Percentiles rank a stretch among this genome's conserved stretches.
Conservation (phyloP, 1,140 invertebrate species). For the Heliconius melpomene region DNA sequence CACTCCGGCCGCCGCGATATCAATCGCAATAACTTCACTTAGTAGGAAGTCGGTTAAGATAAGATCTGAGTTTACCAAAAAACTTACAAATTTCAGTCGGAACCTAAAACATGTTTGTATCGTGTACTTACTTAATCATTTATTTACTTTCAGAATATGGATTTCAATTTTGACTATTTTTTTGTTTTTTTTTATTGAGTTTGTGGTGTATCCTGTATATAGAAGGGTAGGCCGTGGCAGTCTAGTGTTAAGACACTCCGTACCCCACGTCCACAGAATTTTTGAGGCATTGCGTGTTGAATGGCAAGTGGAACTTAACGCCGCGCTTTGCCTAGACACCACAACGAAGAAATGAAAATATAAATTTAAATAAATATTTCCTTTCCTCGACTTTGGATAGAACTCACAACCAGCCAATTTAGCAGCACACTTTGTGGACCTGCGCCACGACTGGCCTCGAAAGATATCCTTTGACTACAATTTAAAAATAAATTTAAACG, state of each 20-base stretch:
- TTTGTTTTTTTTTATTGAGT: not conserved
- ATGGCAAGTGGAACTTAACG: too few species aligned
- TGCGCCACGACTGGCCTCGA: too few species aligned
- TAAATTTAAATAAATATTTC: too few species aligned
- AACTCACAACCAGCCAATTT: too few species aligned
- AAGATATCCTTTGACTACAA: too few species aligned
- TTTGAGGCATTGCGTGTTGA: too few species aligned
- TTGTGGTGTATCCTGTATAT: not conserved
- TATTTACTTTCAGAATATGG: too few species aligned
- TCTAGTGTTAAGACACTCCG: not conserved
- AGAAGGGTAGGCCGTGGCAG: not conserved
- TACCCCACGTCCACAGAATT: not conserved
- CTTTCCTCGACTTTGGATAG: too few species aligned
- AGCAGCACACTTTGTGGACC: too few species aligned
- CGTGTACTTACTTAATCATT: not conserved
- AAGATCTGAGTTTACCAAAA: conserved; percentile 31
- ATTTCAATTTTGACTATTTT: not conserved
- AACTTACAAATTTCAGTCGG: conserved; percentile 25
- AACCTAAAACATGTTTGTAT: conserved; percentile 16
- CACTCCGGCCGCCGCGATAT: conserved; percentile 44
- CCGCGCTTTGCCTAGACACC: too few species aligned
- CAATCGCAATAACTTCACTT: conserved; percentile 39
- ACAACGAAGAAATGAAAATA: too few species aligned
- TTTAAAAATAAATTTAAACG: too few species aligned
- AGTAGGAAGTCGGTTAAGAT: conserved; percentile 26